Base-by-base conservation (phyloP, 2,888 invertebrate genomes). In the Sesia bembeciformis region DNA sequence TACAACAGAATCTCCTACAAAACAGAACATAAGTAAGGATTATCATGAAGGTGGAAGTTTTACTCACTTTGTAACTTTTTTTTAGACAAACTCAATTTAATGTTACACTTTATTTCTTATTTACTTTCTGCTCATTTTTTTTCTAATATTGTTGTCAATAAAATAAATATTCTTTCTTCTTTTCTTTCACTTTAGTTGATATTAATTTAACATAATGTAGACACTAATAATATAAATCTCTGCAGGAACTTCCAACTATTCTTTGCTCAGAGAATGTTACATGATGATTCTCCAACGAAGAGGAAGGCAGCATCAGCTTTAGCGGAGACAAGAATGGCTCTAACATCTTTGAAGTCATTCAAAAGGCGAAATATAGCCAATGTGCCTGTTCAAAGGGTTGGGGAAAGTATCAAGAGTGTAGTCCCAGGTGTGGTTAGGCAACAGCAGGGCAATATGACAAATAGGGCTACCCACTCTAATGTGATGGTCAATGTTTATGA, bases 331-430 rank as follows among this genome's bases (percentile, higher is more conserved):
- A 91, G 97, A 56, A 91, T 93, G 71, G 96, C 95, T 5, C 85
- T 97, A 56, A 95, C 94, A 54, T 94, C 94, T 3, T 79, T 97
- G 51, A 92, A 91, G 63, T 92, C 94, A 0, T 93, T 93, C 61
- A 93, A 93, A 58, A 90, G 93, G 40, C 76, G 88, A 40, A 89
- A 90, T 64, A 82, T 84, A 66, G 81, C 90, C 4, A 84, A 74
- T 75, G 90, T 76, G 5, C 87, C 87, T n/a, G 74, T 89, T 40
- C 82, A 88, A 66, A 74, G 85, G 67, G 86, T 91, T 6, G 92
- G 92, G 4, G 91, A 91, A n/a, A 90, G 84, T 58, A 80, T 92
- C 0, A 84, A 88, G 43, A 91, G 89, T 63, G 66, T 72, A 53
- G 69, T 81, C 8, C 92, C 92, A 38, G 92, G 92, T 4, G 82